phyloP scores from a whole-genome alignment of 64 coral and sea anemone genomes.

The Hydrozoanthus tunicans region DNA sequence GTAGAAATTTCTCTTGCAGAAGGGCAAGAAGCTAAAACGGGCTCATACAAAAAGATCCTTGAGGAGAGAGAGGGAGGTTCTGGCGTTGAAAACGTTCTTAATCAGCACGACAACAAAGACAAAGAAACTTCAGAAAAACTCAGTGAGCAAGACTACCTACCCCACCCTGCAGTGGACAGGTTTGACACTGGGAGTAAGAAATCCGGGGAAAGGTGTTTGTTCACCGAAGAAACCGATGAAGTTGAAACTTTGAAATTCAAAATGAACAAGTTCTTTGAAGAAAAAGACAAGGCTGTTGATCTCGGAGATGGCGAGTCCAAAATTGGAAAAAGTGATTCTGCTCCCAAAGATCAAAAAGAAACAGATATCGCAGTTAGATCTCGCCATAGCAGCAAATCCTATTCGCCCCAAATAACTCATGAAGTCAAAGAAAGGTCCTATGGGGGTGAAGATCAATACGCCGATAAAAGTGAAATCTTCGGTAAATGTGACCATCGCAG shows the following conservation, averaged over 20 bases:
- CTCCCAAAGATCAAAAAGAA: neutral
- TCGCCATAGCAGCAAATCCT: neutral
- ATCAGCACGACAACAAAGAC: neutral
- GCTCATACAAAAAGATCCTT: neutral
- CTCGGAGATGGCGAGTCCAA: neutral
- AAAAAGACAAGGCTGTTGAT: constrained; percentile 36
- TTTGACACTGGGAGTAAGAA: neutral
- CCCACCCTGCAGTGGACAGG: too few species aligned
- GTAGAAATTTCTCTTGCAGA: neutral
- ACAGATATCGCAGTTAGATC: neutral
- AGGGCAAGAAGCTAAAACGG: neutral
- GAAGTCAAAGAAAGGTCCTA: neutral
- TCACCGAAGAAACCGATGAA: neutral
- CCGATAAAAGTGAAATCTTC: neutral
- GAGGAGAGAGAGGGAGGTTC: neutral
- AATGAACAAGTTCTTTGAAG: constrained; percentile 51
- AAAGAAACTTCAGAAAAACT: neutral
- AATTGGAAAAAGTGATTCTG: neutral
- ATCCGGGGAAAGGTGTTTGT: neutral
- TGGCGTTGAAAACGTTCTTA: neutral
- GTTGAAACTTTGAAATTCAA: constrained; percentile 41
- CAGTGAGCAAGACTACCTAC: neutral
- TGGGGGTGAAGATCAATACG: neutral
- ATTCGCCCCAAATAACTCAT: neutral
- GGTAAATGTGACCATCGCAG: too few species aligned